Evolutionary conservation across 2,797 vertebrate genomes (phyloP).

Genomic region (Neoniphon sammara): DNA sequence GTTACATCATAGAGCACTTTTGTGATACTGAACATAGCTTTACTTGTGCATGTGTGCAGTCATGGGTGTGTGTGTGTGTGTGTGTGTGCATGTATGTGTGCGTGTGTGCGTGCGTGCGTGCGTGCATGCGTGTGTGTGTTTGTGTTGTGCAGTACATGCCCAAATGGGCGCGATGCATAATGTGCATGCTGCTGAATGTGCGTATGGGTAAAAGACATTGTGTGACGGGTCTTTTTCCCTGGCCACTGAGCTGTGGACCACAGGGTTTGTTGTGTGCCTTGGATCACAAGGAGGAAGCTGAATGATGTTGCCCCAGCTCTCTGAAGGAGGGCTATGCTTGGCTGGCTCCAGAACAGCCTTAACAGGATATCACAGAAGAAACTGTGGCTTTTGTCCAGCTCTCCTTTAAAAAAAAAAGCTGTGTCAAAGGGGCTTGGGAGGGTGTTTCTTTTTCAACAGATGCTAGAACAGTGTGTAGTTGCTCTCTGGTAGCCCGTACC

Average conservation of each 20-base stretch:
- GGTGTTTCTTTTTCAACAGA: conserved; percentile 84
- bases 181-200: conserved; percentile 77
- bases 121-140: conserved; percentile 14
- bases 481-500: conserved; percentile 76
- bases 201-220: conserved; percentile 82
- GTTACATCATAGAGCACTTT: neutral
- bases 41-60: conserved; percentile 1
- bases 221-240: conserved; percentile 83
- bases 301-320: conserved; percentile 88
- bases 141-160: conserved; percentile 50
- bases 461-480: conserved; percentile 82
- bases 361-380: conserved; percentile 89
- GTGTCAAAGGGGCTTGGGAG: conserved; percentile 83
- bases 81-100: neutral
- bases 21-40: conserved; percentile 18
- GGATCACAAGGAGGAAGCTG: conserved; percentile 89
- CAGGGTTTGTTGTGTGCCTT: conserved; percentile 87
- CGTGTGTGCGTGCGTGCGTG: conserved; percentile 1
- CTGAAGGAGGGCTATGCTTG: conserved; percentile 85
- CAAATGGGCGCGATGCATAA: conserved; percentile 67
- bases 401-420: conserved; percentile 72
- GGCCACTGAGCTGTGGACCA: conserved; percentile 88
- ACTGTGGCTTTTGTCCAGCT: conserved; percentile 87
- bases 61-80: neutral
- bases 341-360: conserved; percentile 86